Percentiles rank a stretch among this genome's conserved stretches.
Evolutionary conservation across 2,888 invertebrate species (phyloP).

Genomic region (Euzetes globulus): DNA sequence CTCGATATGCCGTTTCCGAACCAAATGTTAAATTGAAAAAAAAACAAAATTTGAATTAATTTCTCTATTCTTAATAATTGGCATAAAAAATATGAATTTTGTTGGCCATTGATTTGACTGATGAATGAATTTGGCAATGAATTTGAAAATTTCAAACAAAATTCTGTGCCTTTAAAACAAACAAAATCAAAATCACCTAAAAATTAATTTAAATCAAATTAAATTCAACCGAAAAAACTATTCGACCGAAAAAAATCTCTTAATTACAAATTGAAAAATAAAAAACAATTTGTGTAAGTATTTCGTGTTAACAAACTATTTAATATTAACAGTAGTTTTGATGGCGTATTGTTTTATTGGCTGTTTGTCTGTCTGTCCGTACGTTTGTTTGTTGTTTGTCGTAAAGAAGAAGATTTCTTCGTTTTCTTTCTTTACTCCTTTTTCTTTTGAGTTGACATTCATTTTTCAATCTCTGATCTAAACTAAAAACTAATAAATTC

Average conservation of each 20-base stretch:
- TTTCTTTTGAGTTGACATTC: too few species aligned
- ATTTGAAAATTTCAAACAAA: slow-evolving; percentile 1
- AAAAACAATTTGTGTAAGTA: slow-evolving; percentile 22
- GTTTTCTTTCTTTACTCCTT: background rate
- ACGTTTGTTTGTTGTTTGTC: background rate
- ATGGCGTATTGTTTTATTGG: slow-evolving; percentile 17
- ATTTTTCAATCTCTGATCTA: too few species aligned
- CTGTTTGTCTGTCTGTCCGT: slow-evolving; percentile 12
- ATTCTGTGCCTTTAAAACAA: background rate
- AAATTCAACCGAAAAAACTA: background rate
- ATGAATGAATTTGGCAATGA: background rate
- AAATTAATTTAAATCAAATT: background rate
- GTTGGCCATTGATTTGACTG: background rate
- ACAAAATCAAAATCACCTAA: background rate
- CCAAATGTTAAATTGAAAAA: background rate
- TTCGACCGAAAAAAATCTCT: background rate
- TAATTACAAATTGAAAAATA: background rate
- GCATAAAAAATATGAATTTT: background rate
- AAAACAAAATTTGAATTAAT: background rate
- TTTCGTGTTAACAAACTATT: slow-evolving; percentile 9
- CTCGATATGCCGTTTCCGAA: background rate
- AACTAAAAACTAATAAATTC: too few species aligned
- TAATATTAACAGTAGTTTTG: background rate
- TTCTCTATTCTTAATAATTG: background rate
- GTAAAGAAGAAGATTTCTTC: background rate